A percentile compares a stretch with the other conserved stretches of the same genome.
Evolutionary conservation across 2,888 invertebrate genomes (phyloP).

Genomic region (Apamea sordens): DNA sequence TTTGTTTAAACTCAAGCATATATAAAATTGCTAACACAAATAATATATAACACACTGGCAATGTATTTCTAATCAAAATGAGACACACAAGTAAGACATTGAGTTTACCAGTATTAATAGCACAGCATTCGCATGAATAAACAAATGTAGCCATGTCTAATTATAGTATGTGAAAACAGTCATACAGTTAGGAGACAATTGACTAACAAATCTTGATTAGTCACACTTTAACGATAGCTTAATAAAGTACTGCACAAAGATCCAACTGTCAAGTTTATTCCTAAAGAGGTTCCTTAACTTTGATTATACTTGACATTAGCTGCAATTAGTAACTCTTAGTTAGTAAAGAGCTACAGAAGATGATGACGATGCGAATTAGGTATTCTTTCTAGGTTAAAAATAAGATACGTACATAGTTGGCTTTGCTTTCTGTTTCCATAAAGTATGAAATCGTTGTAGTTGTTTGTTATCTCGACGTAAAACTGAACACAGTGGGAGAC

Average conservation of each 20-base stretch:
- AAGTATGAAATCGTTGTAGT: not conserved
- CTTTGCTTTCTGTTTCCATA: not conserved
- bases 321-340: too few species aligned
- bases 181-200: conserved; percentile 53
- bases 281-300: not conserved
- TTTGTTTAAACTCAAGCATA: too few species aligned
- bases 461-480: not conserved
- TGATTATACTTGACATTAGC: not conserved
- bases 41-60: conserved; percentile 10
- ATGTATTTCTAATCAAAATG: conserved; percentile 25
- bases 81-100: conserved; percentile 25
- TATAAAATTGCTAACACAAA: too few species aligned
- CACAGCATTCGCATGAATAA: conserved; percentile 24
- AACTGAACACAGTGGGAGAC: not conserved
- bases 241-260: conserved; percentile 15
- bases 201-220: conserved; percentile 55
- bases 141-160: conserved; percentile 44
- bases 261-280: not conserved
- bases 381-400: not conserved
- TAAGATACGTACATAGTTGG: not conserved
- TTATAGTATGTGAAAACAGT: conserved; percentile 53
- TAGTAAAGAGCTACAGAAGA: not conserved
- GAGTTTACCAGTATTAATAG: conserved; percentile 43
- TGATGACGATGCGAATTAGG: not conserved
- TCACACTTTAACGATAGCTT: conserved; percentile 39